Conservation (phyloP, 1,140 invertebrate species). For the Planococcus citri region DNA sequence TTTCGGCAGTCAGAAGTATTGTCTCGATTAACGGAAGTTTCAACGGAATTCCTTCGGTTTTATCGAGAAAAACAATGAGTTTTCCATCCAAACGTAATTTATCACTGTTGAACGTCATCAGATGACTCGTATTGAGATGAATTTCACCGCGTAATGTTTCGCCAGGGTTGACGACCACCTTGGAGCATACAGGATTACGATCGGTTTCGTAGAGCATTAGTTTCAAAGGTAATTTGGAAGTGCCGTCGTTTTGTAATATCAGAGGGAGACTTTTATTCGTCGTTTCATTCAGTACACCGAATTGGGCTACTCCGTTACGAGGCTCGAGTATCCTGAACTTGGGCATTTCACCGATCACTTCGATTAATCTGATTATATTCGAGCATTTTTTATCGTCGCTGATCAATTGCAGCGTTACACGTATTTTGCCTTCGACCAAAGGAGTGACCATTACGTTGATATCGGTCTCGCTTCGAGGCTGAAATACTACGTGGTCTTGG, state of each 20-base stretch:
- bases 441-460: not conserved
- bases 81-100: not conserved
- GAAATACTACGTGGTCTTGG: not conserved
- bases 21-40: not conserved
- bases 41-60: not conserved
- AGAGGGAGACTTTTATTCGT: not conserved
- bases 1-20: not conserved
- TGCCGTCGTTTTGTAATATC: not conserved
- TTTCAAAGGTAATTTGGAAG: not conserved
- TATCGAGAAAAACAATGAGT: not conserved
- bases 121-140: not conserved
- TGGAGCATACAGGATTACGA: not conserved
- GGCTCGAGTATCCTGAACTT: not conserved
- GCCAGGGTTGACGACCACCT: not conserved
- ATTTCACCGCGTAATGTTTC: not conserved
- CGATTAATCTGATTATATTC: not conserved
- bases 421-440: not conserved
- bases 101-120: not conserved
- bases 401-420: not conserved
- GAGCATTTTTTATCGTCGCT: conserved; percentile 4
- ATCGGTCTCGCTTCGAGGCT: not conserved
- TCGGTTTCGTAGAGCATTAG: not conserved
- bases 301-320: not conserved
- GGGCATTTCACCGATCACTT: not conserved
- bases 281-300: not conserved